Conservation (phyloP, 2,797 vertebrate genomes). For the Pseudochaenichthys georgianus region DNA sequence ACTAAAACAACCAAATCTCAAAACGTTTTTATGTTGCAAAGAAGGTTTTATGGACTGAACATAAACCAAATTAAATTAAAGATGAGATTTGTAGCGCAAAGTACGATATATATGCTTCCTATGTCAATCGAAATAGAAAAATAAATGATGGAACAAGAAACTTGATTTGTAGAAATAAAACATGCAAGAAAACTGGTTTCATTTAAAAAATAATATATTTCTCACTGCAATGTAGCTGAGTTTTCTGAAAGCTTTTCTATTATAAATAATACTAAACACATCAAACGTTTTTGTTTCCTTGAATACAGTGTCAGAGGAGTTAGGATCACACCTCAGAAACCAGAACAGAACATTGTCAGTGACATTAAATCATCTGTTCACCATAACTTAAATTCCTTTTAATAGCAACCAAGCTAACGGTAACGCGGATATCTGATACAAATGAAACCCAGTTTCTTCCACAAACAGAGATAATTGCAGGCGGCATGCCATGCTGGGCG, state of each 20-base stretch:
- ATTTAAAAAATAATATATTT: neutral
- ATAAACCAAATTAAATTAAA: neutral
- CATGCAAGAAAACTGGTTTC: neutral
- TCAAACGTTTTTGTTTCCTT: neutral
- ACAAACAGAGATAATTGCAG: conserved; percentile 22
- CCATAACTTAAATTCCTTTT: neutral
- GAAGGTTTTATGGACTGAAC: neutral
- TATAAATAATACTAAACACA: neutral
- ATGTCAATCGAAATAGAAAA: neutral
- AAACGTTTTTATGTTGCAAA: neutral
- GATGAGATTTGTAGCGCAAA: too few species aligned
- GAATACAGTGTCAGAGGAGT: neutral
- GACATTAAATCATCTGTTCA: neutral
- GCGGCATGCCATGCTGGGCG: conserved; percentile 39
- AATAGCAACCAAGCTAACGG: neutral
- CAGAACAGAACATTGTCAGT: neutral
- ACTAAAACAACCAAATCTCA: too few species aligned
- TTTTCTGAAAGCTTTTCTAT: neutral
- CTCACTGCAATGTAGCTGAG: neutral
- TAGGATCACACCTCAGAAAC: neutral
- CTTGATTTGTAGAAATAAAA: neutral
- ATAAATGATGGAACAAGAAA: too few species aligned
- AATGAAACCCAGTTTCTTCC: conserved; percentile 30
- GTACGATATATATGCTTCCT: too few species aligned
- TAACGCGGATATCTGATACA: conserved; percentile 14